These are phyloP conservation scores for Mya arenaria DNA, from an alignment of 1,140 invertebrate species.

Conservation along the genomic window DNA sequence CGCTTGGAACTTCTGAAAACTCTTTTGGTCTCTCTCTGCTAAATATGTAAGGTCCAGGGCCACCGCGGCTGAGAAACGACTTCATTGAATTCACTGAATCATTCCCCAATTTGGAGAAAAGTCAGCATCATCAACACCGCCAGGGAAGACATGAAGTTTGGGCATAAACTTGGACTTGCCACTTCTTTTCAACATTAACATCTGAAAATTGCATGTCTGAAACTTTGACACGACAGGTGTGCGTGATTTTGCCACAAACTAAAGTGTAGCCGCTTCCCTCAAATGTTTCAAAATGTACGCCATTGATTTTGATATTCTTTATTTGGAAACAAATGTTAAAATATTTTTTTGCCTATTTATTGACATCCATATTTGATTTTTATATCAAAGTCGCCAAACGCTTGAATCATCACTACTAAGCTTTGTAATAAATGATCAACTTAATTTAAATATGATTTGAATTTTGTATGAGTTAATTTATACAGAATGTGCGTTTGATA, in stretches of 20 bases:
- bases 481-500: too few species aligned
- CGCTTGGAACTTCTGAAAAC: constrained; percentile 77
- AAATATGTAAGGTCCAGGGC: constrained; percentile 62
- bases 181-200: constrained; percentile 87
- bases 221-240: constrained; percentile 37
- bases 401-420: too few species aligned
- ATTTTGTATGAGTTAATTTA: too few species aligned
- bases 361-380: constrained; percentile 16
- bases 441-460: too few species aligned
- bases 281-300: constrained; percentile 74
- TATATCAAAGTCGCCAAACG: not conserved
- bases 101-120: constrained; percentile 80
- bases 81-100: constrained; percentile 48
- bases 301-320: too few species aligned
- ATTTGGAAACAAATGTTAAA: too few species aligned
- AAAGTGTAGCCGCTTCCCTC: constrained; percentile 80
- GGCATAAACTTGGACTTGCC: constrained; percentile 86
- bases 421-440: too few species aligned
- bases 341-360: constrained; percentile 29
- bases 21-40: constrained; percentile 59
- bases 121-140: constrained; percentile 88
- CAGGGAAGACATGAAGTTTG: constrained; percentile 90
- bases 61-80: constrained; percentile 49
- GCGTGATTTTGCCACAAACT: constrained; percentile 75
- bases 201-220: constrained; percentile 80